Conservation (phyloP, 2,888 invertebrate species). For the Aphidius colemani region DNA sequence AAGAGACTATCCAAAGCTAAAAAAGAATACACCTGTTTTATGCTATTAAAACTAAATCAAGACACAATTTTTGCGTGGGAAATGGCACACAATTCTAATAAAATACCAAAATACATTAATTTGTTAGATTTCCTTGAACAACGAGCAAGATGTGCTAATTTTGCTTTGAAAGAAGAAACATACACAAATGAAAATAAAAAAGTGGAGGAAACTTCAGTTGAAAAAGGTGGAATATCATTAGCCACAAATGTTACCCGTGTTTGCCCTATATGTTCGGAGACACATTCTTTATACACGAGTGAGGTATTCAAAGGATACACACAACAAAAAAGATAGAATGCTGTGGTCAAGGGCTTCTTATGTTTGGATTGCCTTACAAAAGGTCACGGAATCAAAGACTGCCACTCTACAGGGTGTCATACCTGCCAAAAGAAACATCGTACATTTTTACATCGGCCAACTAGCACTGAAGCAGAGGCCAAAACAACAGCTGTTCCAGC, state of each 20-base stretch:
- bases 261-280: conserved; percentile 12
- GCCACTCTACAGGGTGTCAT: conserved; percentile 2
- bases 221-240: neutral
- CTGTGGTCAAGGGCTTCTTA: neutral
- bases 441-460: conserved; percentile 8
- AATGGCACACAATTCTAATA: conserved; percentile 2
- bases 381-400: neutral
- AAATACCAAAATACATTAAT: conserved; percentile 13
- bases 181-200: neutral
- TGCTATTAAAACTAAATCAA: conserved; percentile 15
- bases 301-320: neutral
- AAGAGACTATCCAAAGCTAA: conserved; percentile 2
- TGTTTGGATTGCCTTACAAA: conserved; percentile 12
- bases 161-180: neutral
- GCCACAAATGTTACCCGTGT: neutral
- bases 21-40: conserved; percentile 17
- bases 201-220: neutral
- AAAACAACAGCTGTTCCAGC: neutral
- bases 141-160: conserved; percentile 13
- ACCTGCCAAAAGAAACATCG: conserved; percentile 13
- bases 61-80: conserved; percentile 26
- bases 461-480: neutral
- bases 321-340: neutral
- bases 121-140: conserved; percentile 22
- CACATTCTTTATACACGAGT: conserved; percentile 1